These are phyloP conservation scores for Taeniopygia guttata DNA, from an alignment of 2,797 vertebrate genomes.

Conservation along the genomic window DNA sequence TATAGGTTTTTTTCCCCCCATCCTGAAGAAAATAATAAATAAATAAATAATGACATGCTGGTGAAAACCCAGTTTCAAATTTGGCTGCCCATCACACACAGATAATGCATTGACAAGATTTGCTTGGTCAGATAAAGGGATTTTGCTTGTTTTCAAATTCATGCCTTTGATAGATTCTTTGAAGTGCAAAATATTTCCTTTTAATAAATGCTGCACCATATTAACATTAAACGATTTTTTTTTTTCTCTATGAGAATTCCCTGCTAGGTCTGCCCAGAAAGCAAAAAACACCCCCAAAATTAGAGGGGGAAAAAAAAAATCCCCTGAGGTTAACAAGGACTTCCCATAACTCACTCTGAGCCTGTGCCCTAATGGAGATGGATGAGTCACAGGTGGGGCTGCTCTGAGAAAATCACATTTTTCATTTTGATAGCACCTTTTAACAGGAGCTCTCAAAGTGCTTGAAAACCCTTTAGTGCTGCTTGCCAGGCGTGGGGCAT, in stretches of 20 bases:
- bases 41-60: too few species aligned
- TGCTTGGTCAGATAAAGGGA: not conserved
- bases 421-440: conserved; percentile 50
- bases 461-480: not conserved
- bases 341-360: not conserved
- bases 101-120: not conserved
- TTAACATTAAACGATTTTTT: not conserved
- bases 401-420: conserved; percentile 15
- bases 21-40: not conserved
- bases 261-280: not conserved
- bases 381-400: conserved; percentile 50
- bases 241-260: not conserved
- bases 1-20: not conserved
- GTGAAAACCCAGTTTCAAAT: conserved; percentile 7
- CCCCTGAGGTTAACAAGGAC: not conserved
- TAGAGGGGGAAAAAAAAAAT: not conserved
- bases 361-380: conserved; percentile 30
- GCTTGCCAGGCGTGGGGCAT: not conserved
- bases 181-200: conserved; percentile 12
- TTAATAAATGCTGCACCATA: not conserved
- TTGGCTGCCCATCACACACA: not conserved
- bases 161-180: not conserved
- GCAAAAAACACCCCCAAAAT: not conserved
- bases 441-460: conserved; percentile 37
- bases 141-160: not conserved